Evolutionary conservation across 2,888 invertebrate genomes (phyloP).

Genomic region (Parnassius glacialis): DNA sequence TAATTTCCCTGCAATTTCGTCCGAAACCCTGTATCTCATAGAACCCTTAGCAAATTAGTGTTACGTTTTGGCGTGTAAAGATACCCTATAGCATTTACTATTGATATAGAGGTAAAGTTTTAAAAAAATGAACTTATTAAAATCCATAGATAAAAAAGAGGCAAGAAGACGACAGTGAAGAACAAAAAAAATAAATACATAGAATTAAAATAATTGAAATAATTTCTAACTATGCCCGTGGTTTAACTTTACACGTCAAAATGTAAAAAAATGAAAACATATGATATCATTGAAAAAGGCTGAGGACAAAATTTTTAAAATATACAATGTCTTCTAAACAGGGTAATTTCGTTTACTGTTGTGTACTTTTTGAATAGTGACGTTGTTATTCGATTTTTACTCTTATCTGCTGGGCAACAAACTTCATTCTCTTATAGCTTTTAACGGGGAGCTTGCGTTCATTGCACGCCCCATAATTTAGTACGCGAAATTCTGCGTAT

Average conservation of each 20-base stretch:
- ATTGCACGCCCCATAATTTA: not conserved
- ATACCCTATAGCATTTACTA: slow-evolving; percentile 24
- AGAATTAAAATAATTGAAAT: too few species aligned
- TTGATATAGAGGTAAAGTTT: not conserved
- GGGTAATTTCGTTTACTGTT: slow-evolving; percentile 78
- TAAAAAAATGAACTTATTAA: too few species aligned
- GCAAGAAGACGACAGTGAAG: too few species aligned
- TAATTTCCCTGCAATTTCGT: slow-evolving; percentile 35
- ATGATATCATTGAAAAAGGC: slow-evolving; percentile 78
- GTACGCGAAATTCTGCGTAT: not conserved
- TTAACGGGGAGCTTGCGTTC: slow-evolving; percentile 24
- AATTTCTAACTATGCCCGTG: too few species aligned
- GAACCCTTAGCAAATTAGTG: slow-evolving; percentile 75
- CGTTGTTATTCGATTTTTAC: slow-evolving; percentile 67
- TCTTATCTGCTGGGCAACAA: slow-evolving; percentile 48
- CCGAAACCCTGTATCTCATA: slow-evolving; percentile 72
- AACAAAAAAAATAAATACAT: too few species aligned
- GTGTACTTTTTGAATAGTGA: slow-evolving; percentile 63
- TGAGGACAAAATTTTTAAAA: slow-evolving; percentile 78
- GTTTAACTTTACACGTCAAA: slow-evolving; percentile 43
- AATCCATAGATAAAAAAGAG: too few species aligned
- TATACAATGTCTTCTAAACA: slow-evolving; percentile 80
- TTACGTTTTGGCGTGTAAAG: slow-evolving; percentile 55
- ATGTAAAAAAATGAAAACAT: slow-evolving; percentile 52
- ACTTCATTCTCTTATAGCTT: slow-evolving; percentile 38